Evolutionary conservation across 2,888 invertebrate genomes (phyloP).

Genomic region (Cremastinae sp.): DNA sequence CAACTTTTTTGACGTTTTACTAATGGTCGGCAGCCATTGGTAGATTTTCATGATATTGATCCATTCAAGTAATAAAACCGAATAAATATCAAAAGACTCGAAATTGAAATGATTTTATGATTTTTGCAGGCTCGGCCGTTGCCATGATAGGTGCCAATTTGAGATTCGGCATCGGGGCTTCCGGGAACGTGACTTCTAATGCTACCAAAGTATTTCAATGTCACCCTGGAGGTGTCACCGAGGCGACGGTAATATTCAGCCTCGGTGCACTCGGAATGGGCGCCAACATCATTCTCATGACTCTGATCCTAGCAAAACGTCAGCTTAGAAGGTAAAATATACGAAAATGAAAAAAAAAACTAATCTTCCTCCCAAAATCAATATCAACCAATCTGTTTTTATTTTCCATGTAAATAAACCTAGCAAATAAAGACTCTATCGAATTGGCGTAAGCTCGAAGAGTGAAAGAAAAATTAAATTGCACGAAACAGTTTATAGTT

Average conservation of each 20-base stretch:
- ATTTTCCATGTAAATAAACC: too few species aligned
- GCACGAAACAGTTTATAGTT: too few species aligned
- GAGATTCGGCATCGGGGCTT: constrained; percentile 86
- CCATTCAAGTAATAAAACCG: too few species aligned
- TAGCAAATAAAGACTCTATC: too few species aligned
- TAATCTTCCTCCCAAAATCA: background rate
- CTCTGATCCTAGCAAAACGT: constrained; percentile 89
- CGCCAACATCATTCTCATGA: constrained; percentile 91
- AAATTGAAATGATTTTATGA: too few species aligned
- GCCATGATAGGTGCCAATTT: constrained; percentile 91
- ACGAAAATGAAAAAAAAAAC: background rate
- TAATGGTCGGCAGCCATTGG: too few species aligned
- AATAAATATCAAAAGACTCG: too few species aligned
- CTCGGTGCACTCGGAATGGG: constrained; percentile 90
- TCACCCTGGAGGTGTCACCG: constrained; percentile 90
- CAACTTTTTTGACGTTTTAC: too few species aligned
- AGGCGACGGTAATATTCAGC: constrained; percentile 89
- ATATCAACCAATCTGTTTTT: background rate
- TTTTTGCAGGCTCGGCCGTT: constrained; percentile 85
- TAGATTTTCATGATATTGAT: too few species aligned
- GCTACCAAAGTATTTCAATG: constrained; percentile 88
- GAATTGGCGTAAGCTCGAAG: too few species aligned
- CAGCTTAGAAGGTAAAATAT: constrained; percentile 87
- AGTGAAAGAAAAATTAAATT: too few species aligned
- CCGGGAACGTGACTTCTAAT: constrained; percentile 86